phyloP scores from a whole-genome alignment of 2,888 invertebrate species.

The Melitaea athalia region DNA sequence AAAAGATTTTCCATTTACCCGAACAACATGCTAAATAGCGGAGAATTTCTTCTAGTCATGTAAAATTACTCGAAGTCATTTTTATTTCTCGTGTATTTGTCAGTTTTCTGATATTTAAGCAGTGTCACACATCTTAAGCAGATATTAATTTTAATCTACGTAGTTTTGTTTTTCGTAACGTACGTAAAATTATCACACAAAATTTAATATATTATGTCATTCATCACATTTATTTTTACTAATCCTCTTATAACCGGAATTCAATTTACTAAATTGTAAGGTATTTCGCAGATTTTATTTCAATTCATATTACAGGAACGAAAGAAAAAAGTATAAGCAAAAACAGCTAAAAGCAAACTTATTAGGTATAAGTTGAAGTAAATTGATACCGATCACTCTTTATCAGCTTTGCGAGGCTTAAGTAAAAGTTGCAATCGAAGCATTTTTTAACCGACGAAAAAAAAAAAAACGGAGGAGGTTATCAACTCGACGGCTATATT shows the following conservation, averaged over 20 bases:
- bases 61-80: not conserved
- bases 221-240: not conserved
- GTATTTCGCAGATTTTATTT: not conserved
- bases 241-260: not conserved
- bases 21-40: not conserved
- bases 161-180: too few relatives aligned
- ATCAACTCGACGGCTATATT: too few relatives aligned
- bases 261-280: conserved; percentile 1
- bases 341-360: not conserved
- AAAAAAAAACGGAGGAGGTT: too few relatives aligned
- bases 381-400: too few relatives aligned
- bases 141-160: too few relatives aligned
- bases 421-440: too few relatives aligned
- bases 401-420: too few relatives aligned
- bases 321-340: not conserved
- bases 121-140: not conserved
- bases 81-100: not conserved
- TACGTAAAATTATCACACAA: too few relatives aligned
- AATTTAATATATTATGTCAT: too few relatives aligned
- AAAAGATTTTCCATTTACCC: not conserved
- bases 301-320: not conserved
- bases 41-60: not conserved
- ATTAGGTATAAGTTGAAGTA: too few relatives aligned
- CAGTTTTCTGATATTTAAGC: not conserved
- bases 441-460: too few relatives aligned